Evolutionary conservation across 2,113 vertebrate species (phyloP).

Genomic region (Microtus montanus): DNA sequence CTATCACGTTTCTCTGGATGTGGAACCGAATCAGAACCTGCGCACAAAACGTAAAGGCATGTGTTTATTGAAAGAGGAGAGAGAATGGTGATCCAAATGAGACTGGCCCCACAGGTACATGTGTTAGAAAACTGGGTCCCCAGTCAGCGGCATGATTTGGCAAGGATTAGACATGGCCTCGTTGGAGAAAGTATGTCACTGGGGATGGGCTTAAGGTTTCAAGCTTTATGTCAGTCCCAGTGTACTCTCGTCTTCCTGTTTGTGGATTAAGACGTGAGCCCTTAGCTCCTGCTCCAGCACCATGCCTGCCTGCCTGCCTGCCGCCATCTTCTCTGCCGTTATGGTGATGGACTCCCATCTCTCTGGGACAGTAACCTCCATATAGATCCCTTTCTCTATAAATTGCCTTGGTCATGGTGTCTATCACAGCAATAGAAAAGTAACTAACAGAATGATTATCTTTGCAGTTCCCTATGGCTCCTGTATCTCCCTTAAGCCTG

Average conservation of each 20-base stretch:
- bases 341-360: too few relatives aligned
- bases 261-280: neutral
- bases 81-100: neutral
- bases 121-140: too few relatives aligned
- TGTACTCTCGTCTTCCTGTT: neutral
- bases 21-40: constrained; percentile 94
- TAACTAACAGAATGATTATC: neutral
- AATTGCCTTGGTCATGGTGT: neutral
- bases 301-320: neutral
- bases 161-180: neutral
- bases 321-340: neutral
- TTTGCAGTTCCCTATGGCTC: neutral
- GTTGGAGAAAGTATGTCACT: neutral
- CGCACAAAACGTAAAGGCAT: neutral
- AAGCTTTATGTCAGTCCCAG: neutral
- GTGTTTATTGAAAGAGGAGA: neutral
- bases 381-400: neutral
- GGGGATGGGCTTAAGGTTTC: neutral
- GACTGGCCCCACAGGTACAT: too few relatives aligned
- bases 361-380: neutral
- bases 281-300: neutral
- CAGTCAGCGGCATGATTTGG: neutral
- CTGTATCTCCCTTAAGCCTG: neutral
- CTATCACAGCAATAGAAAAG: neutral
- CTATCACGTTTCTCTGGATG: constrained; percentile 90